Evolutionary conservation across 2,797 vertebrate genomes (phyloP), one percentile per base, ranked within the genome.

Genomic region (Clarias platycephalus): DNA sequence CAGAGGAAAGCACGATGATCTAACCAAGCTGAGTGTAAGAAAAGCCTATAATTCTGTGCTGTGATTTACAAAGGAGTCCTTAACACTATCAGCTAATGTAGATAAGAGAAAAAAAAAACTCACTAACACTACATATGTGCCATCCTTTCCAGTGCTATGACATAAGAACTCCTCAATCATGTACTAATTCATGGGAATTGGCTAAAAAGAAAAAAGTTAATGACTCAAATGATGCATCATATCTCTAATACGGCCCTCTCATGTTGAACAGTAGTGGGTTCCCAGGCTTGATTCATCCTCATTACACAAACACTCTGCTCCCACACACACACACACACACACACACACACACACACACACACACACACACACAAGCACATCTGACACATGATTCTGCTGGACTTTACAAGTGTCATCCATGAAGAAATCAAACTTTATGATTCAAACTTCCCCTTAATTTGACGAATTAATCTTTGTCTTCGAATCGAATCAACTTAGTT

Each of bases 191-290:
- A 64, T 22, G 28, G 62, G 26, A 81, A 62, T 34, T 22, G 18
- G 4, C 55, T 28, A 9, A 12, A 24, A 57, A 28, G 28, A 55
- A 26, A 31, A 18, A 20, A 60, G 5, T 4, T 26, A 64, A 82
- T 67, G 70, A 68, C 40, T 78, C 71, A 75, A 75, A 57, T 77
- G 58, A 71, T 28, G n/a, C 28, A 72, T 88, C 58, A 85, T 76
- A 53, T 83, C 22, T 53, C 44, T 58, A 76, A 75, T 64, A 77
- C 1, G 55, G 49, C 64, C 31, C 91, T 91, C 92, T 91, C 88
- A 92, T 91, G 91, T 88, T 89, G 89, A 89, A 74, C 70, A 80
- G 78, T 66, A 67, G 53, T 49, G 22, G 20, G 80, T 85, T 84
- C 80, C 80, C 70, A 88, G 82, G 62, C 71, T 75, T 67, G 62